Evolutionary conservation across 2,113 vertebrate species (phyloP), one percentile per base, ranked within the genome.

Genomic region (Callaeas wilsoni): DNA sequence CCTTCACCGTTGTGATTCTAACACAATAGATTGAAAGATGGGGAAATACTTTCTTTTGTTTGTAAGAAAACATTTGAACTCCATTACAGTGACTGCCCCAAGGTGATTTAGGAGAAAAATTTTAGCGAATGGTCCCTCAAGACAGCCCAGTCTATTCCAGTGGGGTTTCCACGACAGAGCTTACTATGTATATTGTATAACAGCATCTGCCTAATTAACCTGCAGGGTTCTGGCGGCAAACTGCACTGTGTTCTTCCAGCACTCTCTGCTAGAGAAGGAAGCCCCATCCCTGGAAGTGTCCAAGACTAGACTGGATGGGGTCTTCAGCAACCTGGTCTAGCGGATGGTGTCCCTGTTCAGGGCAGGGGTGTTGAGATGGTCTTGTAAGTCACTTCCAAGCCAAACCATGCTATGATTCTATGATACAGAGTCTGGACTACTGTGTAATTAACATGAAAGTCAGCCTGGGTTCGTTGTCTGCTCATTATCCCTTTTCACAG

Each of bases 391-490:
- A 25, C 7, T 62, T 55, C 30, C 8, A 41, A 47, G 16, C 5
- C 35, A 55, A 62, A 44, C 14, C 3, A 23, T 60, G 60, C 39
- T 26, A 30, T 19, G n/a, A 27, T 42, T 69, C 30, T 32, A 20
- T 35, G 41, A 55, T 42, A 22, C 10, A 47, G 37, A 77, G 9
- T 62, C 25, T 87, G 37, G 17, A 44, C 21, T 87, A 17, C 3
- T 4, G 6, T 71, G 8, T 56, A 85, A 82, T 68, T 71, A 82
- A 18, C 29, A 65, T 12, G 70, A 83, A 86, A 80, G 37, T 70
- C 55, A 83, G 13, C 4, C 53, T 71, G 57, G 25, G 4, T 6
- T 85, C 0, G 0, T 13, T 56, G 41, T 60, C 25, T 0, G 0
- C 16, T 78, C 27, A n/a, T 64, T 78, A 74, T 37, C 11, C 8